Evolutionary conservation across 2,888 invertebrate genomes (phyloP), one percentile per base, ranked within the genome.

Genomic region (Metalampra italica): DNA sequence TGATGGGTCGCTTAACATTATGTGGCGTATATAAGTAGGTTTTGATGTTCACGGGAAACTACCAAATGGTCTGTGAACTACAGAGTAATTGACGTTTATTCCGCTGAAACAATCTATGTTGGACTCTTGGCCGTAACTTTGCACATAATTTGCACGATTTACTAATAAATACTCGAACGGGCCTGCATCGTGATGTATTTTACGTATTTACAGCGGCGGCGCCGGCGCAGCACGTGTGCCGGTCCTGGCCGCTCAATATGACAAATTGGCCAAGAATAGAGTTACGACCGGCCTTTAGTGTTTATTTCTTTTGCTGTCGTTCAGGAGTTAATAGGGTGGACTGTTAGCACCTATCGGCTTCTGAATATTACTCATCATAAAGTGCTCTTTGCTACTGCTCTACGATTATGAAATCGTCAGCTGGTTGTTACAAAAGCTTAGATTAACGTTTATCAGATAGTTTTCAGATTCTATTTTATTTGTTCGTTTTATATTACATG

Each of bases 251-350:
- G 47, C 41, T 55, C 56, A 37, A 56, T 66, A 64, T 66, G 64
- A 66, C 66, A 68, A 68, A 66, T 66, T 66, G 56, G 47, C 65
- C 62, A 64, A 68, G 68, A 77, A 75, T 76, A 75, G 72, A 71
- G 62, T 64, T 64, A 68, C 56, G 56, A 60, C 45, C 57, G 48
- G 46, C 59, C 54, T 59, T 60, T 55, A 61, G 53, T 53, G 55
- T 64, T 65, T 64, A 64, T 67, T 65, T 66, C 60, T 54, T 57
- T 54, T 47, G 57, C 60, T 59, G 57, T 62, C 64, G 59, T 63
- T 64, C 57, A 52, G 52, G 52, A 58, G 50, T 64, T 65, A 63
- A 66, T 22, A 62, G 57, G 54, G 57, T 54, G 42, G 55, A 49
- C 53, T 53, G 53, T 60, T 60, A 52, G 52, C 43, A 37, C 53